Percentiles rank a stretch among this genome's conserved stretches.
Evolutionary conservation across 1,140 invertebrate species (phyloP).

Genomic region (Scaptomyza graminum): DNA sequence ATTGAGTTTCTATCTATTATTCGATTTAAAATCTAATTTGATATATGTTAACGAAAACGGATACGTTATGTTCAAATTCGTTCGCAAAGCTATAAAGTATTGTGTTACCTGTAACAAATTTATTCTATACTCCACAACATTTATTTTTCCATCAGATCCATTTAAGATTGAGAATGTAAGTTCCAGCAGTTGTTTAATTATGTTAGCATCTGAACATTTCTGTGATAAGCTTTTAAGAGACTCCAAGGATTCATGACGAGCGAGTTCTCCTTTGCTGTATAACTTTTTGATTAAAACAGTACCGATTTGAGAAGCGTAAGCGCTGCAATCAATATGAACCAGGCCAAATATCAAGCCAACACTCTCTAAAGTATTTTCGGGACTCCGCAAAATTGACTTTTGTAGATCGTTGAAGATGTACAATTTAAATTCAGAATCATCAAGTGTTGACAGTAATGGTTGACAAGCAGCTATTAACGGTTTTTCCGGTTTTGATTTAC

Average conservation of each 20-base stretch:
- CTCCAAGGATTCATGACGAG: constrained; percentile 88
- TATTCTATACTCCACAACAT: constrained; percentile 93
- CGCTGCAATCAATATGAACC: constrained; percentile 91
- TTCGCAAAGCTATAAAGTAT: background rate
- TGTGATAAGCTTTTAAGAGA: constrained; percentile 89
- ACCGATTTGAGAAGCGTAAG: constrained; percentile 91
- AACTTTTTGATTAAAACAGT: constrained; percentile 92
- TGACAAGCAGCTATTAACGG: constrained; percentile 88
- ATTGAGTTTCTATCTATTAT: too few relatives aligned
- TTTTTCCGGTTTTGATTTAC: constrained; percentile 90
- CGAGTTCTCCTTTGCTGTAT: constrained; percentile 92
- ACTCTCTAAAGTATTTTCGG: constrained; percentile 94
- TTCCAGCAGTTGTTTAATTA: constrained; percentile 88
- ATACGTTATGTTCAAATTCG: too few relatives aligned
- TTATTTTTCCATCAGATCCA: constrained; percentile 96
- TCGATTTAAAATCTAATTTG: too few relatives aligned
- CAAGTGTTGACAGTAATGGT: constrained; percentile 87
- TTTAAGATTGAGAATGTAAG: constrained; percentile 93
- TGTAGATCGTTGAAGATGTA: constrained; percentile 92
- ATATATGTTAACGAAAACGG: too few relatives aligned
- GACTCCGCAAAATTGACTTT: constrained; percentile 96
- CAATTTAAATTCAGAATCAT: constrained; percentile 90
- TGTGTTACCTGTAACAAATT: constrained; percentile 90
- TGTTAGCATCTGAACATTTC: constrained; percentile 89
- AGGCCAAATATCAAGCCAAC: constrained; percentile 90